A percentile compares a stretch with the other conserved stretches of the same genome.
Conservation (phyloP, 2,797 vertebrate genomes). For the Vespertilio murinus region DNA sequence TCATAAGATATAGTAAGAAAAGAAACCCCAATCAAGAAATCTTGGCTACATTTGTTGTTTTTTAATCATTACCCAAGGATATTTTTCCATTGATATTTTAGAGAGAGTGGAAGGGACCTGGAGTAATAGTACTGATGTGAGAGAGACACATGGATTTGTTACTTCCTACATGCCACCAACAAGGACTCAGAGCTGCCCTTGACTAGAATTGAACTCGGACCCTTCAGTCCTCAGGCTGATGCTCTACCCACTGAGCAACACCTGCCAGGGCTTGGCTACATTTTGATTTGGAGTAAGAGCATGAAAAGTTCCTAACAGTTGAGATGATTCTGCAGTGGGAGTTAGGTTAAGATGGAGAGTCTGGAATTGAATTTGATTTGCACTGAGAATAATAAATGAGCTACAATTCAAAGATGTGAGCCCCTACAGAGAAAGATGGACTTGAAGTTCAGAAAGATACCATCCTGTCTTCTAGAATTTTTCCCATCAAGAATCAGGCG, state of each 20-base stretch:
- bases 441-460: neutral
- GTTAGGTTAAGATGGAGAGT: neutral
- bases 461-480: neutral
- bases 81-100: too few relatives aligned
- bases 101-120: too few relatives aligned
- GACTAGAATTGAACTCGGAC: too few relatives aligned
- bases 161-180: too few relatives aligned
- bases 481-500: neutral
- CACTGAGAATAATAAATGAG: conserved; percentile 27
- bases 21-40: neutral
- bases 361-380: neutral
- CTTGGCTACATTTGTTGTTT: neutral
- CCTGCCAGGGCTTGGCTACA: neutral
- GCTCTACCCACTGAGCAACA: too few relatives aligned
- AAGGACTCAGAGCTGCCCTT: too few relatives aligned
- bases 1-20: neutral
- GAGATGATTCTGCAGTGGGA: neutral
- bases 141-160: too few relatives aligned
- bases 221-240: too few relatives aligned
- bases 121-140: too few relatives aligned
- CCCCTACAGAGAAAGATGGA: neutral
- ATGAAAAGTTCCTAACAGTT: neutral
- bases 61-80: too few relatives aligned
- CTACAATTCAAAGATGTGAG: neutral
- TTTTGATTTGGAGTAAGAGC: neutral